Base-by-base conservation (phyloP, 2,888 invertebrate species). In the Rhabditoides inermis region DNA sequence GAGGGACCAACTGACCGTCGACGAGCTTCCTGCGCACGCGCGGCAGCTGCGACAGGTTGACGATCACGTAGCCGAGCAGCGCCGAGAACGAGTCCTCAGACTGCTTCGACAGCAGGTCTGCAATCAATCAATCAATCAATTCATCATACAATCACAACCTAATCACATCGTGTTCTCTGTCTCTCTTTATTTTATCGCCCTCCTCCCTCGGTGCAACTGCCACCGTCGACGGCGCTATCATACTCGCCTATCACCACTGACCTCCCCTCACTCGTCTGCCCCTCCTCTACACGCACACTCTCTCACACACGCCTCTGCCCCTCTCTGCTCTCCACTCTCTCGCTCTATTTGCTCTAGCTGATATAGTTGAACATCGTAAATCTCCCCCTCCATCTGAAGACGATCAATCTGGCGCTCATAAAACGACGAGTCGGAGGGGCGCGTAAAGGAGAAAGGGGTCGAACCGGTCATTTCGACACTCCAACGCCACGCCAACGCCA, bases 31-130 rank as follows among this genome's bases (percentile, higher is more conserved):
- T 42, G 23, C 61, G 58, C 23, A 61, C 49, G n/a, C 40, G 49
- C 15, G 60, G 52, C 30, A 64, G 37, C 3, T 51, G 51, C 0
- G 61, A 53, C 7, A 61, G 47, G 36, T 64, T 64, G 39, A 64
- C 61, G 27, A 64, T 20, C 25, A 52, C 53, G 52, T 59, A 64
- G 12, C 64, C 64, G 36, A 60, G 39, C 49, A 61, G 7, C 12
- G 27, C 44, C 27, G 23, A 40, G 18, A 48, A 12, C 6, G 45
- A 28, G 6, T 53, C 48, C 35, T 53, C 44, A 12, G 41, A 2
- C 2, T 47, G 36, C 2, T 18, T n/a, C 20, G 37, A 27, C 22
- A 35, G 18, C 18, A 42, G 27, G 6, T 53, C 53, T 53, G 53
- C 48, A 53, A 51, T n/a, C n/a, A n/a, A n/a, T n/a, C n/a, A n/a